These are phyloP conservation scores for Chelon auratus DNA, from an alignment of 2,797 vertebrate genomes.

Conservation along the genomic window DNA sequence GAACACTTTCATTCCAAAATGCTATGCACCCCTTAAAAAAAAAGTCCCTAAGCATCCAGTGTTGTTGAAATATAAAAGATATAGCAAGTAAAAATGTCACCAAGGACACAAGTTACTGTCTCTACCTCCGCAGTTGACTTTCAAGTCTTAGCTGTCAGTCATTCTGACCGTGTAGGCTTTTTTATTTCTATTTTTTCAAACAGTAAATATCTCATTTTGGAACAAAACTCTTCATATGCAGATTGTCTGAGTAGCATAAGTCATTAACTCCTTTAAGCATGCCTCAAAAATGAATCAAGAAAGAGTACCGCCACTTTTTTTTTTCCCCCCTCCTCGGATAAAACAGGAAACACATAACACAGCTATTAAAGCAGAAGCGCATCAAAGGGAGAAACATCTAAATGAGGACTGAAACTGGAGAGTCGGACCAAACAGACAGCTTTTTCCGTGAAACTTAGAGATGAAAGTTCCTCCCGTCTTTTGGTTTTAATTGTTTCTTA, in stretches of 20 bases:
- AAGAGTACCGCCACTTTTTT: conserved; percentile 60
- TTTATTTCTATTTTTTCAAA: conserved; percentile 25
- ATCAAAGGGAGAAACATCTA: conserved; percentile 59
- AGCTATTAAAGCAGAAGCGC: conserved; percentile 57
- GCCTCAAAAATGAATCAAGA: conserved; percentile 70
- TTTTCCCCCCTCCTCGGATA: conserved; percentile 12
- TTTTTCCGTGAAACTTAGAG: conserved; percentile 38
- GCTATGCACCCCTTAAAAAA: conserved; percentile 36
- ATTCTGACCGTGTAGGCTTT: conserved; percentile 9
- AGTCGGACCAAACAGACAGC: conserved; percentile 37
- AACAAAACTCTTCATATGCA: conserved; percentile 67
- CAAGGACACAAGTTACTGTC: conserved; percentile 32
- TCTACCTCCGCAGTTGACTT: conserved; percentile 19
- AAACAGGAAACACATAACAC: conserved; percentile 60
- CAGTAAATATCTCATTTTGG: conserved; percentile 52
- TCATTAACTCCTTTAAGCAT: conserved; percentile 73
- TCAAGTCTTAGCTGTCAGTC: conserved; percentile 53
- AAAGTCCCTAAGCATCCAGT: conserved; percentile 8
- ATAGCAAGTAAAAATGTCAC: conserved; percentile 37
- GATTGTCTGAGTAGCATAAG: conserved; percentile 78
- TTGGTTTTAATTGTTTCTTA: conserved; percentile 40
- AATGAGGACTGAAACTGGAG: conserved; percentile 55
- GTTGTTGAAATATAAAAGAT: conserved; percentile 31
- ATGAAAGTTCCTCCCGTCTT: conserved; percentile 49
- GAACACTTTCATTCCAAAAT: conserved; percentile 61